phyloP scores from a whole-genome alignment of 2,113 vertebrate species.

The Coptodon bakossiorum region DNA sequence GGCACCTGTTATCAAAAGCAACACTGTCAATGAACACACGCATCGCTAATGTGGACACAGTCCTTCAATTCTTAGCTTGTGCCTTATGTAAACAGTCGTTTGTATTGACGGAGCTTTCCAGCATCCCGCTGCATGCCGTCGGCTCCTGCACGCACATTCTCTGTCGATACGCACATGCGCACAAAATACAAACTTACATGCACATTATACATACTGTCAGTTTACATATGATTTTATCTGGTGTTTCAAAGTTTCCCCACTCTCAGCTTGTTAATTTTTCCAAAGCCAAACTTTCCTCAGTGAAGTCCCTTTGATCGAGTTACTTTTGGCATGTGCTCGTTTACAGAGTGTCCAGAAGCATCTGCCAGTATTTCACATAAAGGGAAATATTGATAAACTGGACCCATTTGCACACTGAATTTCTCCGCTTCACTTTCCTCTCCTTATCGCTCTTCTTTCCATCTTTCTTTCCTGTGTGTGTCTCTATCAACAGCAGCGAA shows the following conservation, averaged over 20 bases:
- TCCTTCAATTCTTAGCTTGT: background rate
- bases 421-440: background rate
- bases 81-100: slow-evolving; percentile 8
- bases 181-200: background rate
- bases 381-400: background rate
- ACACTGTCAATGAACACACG: background rate
- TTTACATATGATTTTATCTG: rapidly evolving
- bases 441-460: background rate
- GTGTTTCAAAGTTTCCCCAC: background rate
- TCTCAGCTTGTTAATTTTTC: background rate
- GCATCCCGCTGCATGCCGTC: background rate
- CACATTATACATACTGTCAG: background rate
- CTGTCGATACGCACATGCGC: background rate
- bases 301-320: background rate
- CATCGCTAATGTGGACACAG: background rate
- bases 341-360: background rate
- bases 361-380: background rate
- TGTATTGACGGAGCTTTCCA: slow-evolving; percentile 3
- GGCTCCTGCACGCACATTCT: background rate
- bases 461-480: background rate
- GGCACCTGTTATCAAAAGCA: background rate
- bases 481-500: background rate
- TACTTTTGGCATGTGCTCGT: background rate
- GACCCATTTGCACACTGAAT: background rate
- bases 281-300: background rate